Evolutionary conservation across 2,888 invertebrate species (phyloP).

Genomic region (Tipula vernalis): DNA sequence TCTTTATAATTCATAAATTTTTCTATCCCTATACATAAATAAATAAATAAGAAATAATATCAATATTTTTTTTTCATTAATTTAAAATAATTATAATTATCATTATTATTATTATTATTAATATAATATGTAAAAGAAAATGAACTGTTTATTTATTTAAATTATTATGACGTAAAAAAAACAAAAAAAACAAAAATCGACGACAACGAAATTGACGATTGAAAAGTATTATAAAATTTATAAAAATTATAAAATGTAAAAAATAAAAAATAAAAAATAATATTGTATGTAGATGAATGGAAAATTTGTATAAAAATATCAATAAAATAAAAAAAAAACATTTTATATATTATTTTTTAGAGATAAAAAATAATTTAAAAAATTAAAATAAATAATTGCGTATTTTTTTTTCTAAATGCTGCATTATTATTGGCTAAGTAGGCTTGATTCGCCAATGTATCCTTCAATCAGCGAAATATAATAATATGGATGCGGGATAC

Average conservation of each 20-base stretch:
- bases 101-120: background rate
- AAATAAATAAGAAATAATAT: background rate
- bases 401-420: no score
- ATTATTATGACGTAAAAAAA: background rate
- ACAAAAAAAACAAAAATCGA: background rate
- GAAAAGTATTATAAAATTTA: slow-evolving; percentile 4
- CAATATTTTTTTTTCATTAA: background rate
- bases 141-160: background rate
- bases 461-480: no score
- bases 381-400: background rate
- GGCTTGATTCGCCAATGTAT: no score
- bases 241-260: background rate
- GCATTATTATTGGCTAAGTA: no score
- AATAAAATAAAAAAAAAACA: background rate
- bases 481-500: no score
- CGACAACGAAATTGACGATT: background rate
- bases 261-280: background rate
- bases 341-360: background rate
- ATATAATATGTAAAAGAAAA: background rate
- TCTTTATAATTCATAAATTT: background rate
- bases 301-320: background rate
- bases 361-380: background rate
- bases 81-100: background rate
- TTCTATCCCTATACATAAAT: background rate
- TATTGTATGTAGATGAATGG: background rate